Evolutionary conservation across 2,113 vertebrate species (phyloP).

Genomic region (Polypterus senegalus): DNA sequence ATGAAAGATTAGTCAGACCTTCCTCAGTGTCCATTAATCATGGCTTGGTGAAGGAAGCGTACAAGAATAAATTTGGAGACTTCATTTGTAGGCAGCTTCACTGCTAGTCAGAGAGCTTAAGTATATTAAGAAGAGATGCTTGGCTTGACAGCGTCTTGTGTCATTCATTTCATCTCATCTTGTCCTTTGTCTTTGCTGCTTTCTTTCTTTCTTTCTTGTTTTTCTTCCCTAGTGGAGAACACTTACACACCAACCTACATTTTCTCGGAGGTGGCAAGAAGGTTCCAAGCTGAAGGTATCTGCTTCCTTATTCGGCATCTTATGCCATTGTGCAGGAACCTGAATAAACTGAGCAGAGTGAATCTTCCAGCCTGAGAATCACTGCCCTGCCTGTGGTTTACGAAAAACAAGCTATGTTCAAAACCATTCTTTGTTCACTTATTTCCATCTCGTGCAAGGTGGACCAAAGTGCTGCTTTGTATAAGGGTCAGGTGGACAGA

Average conservation of each 20-base stretch:
- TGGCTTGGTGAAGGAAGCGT: no score
- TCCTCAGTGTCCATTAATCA: no score
- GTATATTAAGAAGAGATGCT: no score
- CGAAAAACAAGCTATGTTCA: neutral
- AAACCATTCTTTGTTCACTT: neutral
- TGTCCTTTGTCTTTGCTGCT: neutral
- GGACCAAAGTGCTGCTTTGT: no score
- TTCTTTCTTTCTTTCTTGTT: neutral
- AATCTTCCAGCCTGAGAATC: neutral
- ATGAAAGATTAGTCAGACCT: no score
- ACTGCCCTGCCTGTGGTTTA: no score
- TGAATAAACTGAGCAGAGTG: neutral
- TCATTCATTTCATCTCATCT: neutral
- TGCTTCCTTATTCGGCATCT: neutral
- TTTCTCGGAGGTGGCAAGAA: slow-evolving; percentile 13
- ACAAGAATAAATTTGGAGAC: no score
- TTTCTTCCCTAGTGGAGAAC: slow-evolving; percentile 8
- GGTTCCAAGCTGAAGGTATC: slow-evolving; percentile 9
- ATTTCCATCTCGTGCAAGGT: neutral
- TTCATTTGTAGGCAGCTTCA: no score
- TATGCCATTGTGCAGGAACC: neutral
- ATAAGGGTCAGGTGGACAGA: no score
- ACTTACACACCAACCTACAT: slow-evolving; percentile 15
- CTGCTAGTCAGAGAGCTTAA: no score
- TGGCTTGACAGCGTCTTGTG: neutral